Percentiles rank a stretch among this genome's conserved stretches.
Evolutionary conservation across 2,113 vertebrate genomes (phyloP).

Genomic region (Odontesthes bonariensis): DNA sequence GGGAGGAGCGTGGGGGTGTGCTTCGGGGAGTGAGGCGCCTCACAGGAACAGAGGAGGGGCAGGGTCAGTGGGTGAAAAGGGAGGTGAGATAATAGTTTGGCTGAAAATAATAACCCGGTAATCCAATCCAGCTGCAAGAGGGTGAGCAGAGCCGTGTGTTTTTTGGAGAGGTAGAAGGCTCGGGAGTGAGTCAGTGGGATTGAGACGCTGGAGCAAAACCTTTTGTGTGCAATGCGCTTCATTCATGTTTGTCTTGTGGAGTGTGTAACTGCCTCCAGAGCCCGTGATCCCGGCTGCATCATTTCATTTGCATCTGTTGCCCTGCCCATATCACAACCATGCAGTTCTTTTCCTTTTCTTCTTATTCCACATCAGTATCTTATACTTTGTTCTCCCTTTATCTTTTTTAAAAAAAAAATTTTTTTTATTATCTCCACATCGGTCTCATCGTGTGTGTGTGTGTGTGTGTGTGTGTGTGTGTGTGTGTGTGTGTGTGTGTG

Average conservation of each 20-base stretch:
- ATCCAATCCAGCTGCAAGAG: constrained; percentile 77
- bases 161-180: constrained; percentile 23
- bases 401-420: too few relatives aligned
- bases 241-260: constrained; percentile 13
- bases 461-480: constrained; percentile 22
- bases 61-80: constrained; percentile 75
- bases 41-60: constrained; percentile 76
- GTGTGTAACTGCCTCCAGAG: not conserved
- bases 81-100: constrained; percentile 82
- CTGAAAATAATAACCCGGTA: constrained; percentile 72
- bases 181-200: constrained; percentile 27
- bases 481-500: constrained; percentile 27
- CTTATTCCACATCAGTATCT: not conserved
- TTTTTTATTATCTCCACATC: constrained; percentile 20
- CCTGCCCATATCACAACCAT: constrained; percentile 32
- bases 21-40: constrained; percentile 61
- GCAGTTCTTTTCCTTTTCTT: not conserved
- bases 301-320: constrained; percentile 1
- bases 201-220: constrained; percentile 34
- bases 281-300: not conserved
- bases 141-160: constrained; percentile 42
- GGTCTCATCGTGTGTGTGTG: constrained; percentile 12
- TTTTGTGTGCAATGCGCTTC: constrained; percentile 7
- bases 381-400: not conserved
- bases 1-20: constrained; percentile 46